A percentile compares a stretch with the other conserved stretches of the same genome.
Evolutionary conservation across 2,113 vertebrate genomes (phyloP).

Genomic region (Hirundichthys speculiger): DNA sequence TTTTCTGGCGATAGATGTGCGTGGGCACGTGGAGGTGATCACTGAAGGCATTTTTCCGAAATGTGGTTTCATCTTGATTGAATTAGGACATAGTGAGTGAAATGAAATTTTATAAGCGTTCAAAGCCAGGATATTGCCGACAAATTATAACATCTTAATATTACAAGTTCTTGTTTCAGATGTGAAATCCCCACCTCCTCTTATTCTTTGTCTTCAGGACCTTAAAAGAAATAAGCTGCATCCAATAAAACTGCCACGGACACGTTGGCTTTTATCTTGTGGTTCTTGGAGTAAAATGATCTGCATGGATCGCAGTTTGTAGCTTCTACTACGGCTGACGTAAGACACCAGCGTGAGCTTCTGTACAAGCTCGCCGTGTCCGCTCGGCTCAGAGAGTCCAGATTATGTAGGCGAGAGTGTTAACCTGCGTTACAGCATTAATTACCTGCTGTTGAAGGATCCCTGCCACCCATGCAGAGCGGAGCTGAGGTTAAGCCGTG

Average conservation of each 20-base stretch:
- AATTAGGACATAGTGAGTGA: conserved; percentile 24
- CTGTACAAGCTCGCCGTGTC: conserved; percentile 9
- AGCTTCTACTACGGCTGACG: conserved; percentile 18
- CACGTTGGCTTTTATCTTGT: too few relatives aligned
- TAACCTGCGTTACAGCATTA: conserved; percentile 51
- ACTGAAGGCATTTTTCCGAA: conserved; percentile 34
- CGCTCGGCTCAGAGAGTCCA: conserved; percentile 39
- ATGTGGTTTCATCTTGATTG: conserved; percentile 48
- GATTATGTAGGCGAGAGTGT: conserved; percentile 34
- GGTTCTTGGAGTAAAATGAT: too few relatives aligned
- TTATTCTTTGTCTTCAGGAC: too few relatives aligned
- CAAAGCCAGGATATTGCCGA: conserved; percentile 31
- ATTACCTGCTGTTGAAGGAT: conserved; percentile 69
- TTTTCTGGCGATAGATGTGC: conserved; percentile 17
- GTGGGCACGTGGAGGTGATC: conserved; percentile 34
- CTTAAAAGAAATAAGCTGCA: too few relatives aligned
- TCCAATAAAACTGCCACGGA: too few relatives aligned
- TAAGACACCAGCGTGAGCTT: conserved; percentile 24
- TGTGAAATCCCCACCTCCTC: background rate
- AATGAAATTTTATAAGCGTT: conserved; percentile 34
- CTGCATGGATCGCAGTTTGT: too few relatives aligned
- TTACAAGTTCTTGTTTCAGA: too few relatives aligned
- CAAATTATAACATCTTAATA: conserved; percentile 36
- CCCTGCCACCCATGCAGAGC: conserved; percentile 50
- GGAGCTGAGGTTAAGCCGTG: conserved; percentile 28